Evolutionary conservation across 2,888 invertebrate species (phyloP), one percentile per base, ranked within the genome.

Genomic region (Didymodactylos carnosus): DNA sequence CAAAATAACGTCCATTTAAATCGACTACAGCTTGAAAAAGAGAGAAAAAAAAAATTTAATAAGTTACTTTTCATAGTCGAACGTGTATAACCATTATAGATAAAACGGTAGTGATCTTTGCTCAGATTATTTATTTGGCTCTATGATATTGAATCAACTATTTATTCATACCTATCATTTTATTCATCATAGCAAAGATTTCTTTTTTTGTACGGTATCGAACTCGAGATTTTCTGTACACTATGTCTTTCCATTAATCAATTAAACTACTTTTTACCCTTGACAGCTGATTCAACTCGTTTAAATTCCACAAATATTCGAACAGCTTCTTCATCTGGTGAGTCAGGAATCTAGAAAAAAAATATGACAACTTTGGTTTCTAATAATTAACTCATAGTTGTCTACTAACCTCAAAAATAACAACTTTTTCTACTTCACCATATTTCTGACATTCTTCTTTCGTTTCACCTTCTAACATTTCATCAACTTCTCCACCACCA

Each of bases 371-470:
- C n/a, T n/a, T n/a, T n/a, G n/a, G n/a, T n/a, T n/a, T n/a, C 10
- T 41, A 27, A 62, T 2, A 19, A 39, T 40, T 14, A 14, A n/a
- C n/a, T n/a, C n/a, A n/a, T 5, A 13, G 11, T 35, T 25, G 29
- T 46, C 0, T 25, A 76, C 78, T 46, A 76, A 84, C 84, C 80
- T 95, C 94, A 81, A 91, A 92, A 79, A 98, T 94, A 40, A 94
- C 85, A 71, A 94, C 94, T 82, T 90, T 90, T 13, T 89, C 87
- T 0, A 98, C 95, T 80, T 94, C 94, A 0, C 98, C 98, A 83
- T 97, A 98, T 85, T 98, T 98, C 23, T 89, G 90, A 83, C 97
- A 97, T 86, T 98, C 98, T 81, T 97, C 98, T 84, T 92, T 93
- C 0, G 95, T 95, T 86, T 98, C 98, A 0, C 93, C 93, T n/a